Evolutionary conservation across 2,113 vertebrate species (phyloP), one percentile per base, ranked within the genome.

Genomic region (Callithrix jacchus): DNA sequence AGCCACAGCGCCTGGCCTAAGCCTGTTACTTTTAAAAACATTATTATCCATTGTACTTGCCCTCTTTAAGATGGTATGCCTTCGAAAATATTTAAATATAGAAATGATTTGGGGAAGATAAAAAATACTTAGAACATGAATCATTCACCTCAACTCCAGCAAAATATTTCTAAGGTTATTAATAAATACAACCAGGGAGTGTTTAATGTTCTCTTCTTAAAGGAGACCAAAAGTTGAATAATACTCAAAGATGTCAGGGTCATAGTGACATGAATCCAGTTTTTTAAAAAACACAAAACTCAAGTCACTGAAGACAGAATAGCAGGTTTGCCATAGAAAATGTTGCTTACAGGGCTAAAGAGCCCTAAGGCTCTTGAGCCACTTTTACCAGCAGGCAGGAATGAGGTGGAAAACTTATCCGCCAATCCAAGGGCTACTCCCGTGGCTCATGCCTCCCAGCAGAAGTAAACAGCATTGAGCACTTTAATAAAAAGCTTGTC

Each of bases 81-180:
- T 92, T 76, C 94, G 52, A 92, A 89, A 89, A 71, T 40, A 89
- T 88, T 81, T 91, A 89, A 58, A 87, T 47, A 54, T 18, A 45
- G 30, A 86, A 71, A 81, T 45, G 8, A 89, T 77, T 77, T 27
- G 5, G 6, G 52, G 21, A 42, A 11, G 8, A 76, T 17, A 71
- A 47, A 49, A 37, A 61, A 52, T n/a, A 68, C 79, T 73, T 20
- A 54, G 52, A 84, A 74, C 17, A 68, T 58, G 42, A 90, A 40
- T 76, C 54, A 90, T 71, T n/a, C 42, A 85, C 42, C 21, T 74
- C 40, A 76, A 77, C 11, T 30, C 64, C 79, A 89, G 68, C n/a
- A 30, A 80, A 85, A 74, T 79, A 77, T 42, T 37, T 73, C 66
- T 89, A 77, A 83, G 81, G 27, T 82, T 58, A 56, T 88, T 95